Conservation (phyloP, 2,113 vertebrate genomes). For the Cavia porcellus region DNA sequence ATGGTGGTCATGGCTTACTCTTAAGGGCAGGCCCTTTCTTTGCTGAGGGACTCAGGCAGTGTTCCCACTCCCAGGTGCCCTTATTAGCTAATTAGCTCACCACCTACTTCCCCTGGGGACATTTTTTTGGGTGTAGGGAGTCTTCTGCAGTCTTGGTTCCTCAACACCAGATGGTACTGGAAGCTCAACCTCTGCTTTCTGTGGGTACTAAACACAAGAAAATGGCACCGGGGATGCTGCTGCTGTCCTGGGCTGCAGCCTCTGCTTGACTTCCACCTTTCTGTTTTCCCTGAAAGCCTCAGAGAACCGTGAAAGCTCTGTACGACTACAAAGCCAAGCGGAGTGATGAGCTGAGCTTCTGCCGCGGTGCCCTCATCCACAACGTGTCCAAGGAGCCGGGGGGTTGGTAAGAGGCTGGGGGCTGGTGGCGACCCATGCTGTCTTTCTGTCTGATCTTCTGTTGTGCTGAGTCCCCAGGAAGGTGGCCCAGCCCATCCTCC, state of each 20-base stretch:
- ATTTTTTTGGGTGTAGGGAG: too few species aligned
- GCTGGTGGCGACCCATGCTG: neutral
- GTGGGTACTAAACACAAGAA: neutral
- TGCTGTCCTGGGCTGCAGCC: neutral
- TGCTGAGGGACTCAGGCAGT: neutral
- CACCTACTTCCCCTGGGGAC: rapidly evolving
- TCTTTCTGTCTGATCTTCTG: neutral
- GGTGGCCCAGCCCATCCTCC: neutral
- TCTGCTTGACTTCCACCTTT: conserved; percentile 69
- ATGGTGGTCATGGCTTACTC: neutral
- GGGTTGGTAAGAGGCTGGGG: conserved; percentile 92
- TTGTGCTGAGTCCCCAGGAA: neutral
- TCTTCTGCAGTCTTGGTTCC: neutral
- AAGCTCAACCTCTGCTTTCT: conserved; percentile 21
- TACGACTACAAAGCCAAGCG: conserved; percentile 94
- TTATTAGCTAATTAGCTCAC: too few species aligned
- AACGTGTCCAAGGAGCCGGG: conserved; percentile 93
- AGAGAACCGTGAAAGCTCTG: conserved; percentile 94
- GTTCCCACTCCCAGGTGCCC: neutral
- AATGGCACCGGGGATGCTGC: rapidly evolving
- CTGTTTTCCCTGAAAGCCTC: conserved; percentile 88
- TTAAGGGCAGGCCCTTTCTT: neutral
- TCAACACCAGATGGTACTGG: conserved; percentile 81
- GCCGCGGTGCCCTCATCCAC: conserved; percentile 94
- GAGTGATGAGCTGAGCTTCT: conserved; percentile 94